Evolutionary conservation across 2,797 vertebrate genomes (phyloP), one percentile per base, ranked within the genome.

Genomic region (Helicolenus hilgendorfi): DNA sequence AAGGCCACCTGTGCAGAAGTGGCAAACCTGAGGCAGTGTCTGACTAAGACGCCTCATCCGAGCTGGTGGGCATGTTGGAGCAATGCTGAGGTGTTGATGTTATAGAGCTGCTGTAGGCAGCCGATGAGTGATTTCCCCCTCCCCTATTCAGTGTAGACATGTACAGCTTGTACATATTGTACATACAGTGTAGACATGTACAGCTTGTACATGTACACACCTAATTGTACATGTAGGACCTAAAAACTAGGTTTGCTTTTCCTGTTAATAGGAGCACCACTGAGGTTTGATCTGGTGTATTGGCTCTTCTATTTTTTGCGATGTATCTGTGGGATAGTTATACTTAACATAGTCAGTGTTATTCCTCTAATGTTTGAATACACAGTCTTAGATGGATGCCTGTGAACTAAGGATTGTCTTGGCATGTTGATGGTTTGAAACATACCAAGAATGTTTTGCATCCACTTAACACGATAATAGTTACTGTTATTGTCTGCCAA

Each of bases 61-160:
- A 29, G 27, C 56, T 45, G 35, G 10, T 58, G 60, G 38, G 62
- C 84, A 84, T 75, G 79, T 49, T 49, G 22, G 22, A 67, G 20
- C 79, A 80, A 68, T 33, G 31, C 65, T 24, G 63, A 72, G 31
- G 31, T 31, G 18, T 1, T 59, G 29, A 79, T 63, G 45, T 69
- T 56, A 33, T 31, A 69, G 11, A 33, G 29, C 26, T 45, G 26
- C 14, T 24, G 9, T 10, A 31, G 33, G 6, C 70, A 73, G 20
- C 55, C 15, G 13, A 53, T 9, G 26, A 64, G 27, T 49, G 9
- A 71, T 75, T 58, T 62, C 31, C 26, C 29, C 11, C 3, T 2
- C 31, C 35, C 11, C 4, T 3, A 31, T 45, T 74, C 41, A 56
- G 8, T 4, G 27, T 58, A 27, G 53, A 62, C 15, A 53, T 9